These are phyloP conservation scores for Crepidodera aurea DNA, from an alignment of 2,888 invertebrate genomes.

Conservation along the genomic window DNA sequence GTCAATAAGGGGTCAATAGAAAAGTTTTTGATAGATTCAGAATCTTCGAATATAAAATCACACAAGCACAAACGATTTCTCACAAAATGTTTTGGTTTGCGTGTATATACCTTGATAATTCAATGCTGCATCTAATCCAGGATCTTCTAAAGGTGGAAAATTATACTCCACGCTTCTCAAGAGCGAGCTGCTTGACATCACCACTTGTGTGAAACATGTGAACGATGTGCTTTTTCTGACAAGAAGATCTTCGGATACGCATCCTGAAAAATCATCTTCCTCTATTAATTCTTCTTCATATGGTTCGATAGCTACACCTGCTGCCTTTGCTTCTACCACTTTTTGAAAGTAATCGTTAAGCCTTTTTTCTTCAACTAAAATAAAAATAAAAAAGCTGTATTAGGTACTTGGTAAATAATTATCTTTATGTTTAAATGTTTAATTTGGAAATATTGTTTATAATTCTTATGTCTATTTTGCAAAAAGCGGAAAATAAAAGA, in stretches of 20 bases:
- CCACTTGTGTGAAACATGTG: constrained; percentile 56
- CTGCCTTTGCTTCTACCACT: background rate
- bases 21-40: too few species aligned
- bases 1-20: too few species aligned
- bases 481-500: too few species aligned
- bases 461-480: too few species aligned
- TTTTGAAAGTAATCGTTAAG: background rate
- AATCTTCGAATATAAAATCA: too few species aligned
- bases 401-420: too few species aligned
- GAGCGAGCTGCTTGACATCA: constrained; percentile 62
- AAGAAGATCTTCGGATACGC: constrained; percentile 42
- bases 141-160: constrained; percentile 58
- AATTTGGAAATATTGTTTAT: too few species aligned
- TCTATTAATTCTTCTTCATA: constrained; percentile 12
- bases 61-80: too few species aligned
- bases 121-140: constrained; percentile 58
- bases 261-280: constrained; percentile 36
- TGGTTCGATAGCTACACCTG: background rate
- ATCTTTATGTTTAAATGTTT: too few species aligned
- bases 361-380: background rate
- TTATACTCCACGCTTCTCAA: constrained; percentile 63
- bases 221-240: constrained; percentile 57
- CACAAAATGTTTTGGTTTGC: too few species aligned
- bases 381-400: background rate
- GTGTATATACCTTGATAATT: constrained; percentile 52